Percentiles rank a stretch among this genome's conserved stretches.
Conservation (phyloP, 2,888 invertebrate species). For the Limnephilus auricula region DNA sequence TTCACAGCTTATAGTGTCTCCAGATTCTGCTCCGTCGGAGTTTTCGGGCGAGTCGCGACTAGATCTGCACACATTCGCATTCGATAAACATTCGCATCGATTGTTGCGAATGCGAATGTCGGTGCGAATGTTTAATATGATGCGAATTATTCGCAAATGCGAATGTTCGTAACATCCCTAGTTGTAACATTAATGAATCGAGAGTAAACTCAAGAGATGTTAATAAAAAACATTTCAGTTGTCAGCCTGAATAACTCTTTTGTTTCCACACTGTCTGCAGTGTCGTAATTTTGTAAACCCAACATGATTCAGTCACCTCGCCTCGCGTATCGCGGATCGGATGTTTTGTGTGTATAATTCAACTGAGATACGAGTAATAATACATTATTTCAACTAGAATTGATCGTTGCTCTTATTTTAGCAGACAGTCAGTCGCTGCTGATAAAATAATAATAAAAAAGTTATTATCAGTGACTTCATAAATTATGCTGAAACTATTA, state of each 20-base stretch:
- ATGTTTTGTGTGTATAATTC: neutral
- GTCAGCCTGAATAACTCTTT: no score
- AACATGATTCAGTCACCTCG: neutral
- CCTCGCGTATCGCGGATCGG: neutral
- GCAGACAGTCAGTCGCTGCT: neutral
- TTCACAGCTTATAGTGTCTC: no score
- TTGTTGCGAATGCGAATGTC: no score
- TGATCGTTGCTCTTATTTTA: neutral
- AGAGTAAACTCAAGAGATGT: neutral
- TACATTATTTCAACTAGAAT: neutral
- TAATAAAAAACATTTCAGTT: no score
- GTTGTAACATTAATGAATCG: neutral
- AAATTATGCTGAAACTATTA: neutral
- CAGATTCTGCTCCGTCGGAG: no score
- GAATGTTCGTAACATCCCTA: no score
- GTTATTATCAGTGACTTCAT: neutral
- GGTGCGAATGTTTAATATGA: no score
- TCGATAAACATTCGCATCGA: no score
- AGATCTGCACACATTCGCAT: no score
- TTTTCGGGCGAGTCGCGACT: no score
- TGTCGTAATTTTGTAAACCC: neutral
- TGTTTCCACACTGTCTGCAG: no score
- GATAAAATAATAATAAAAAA: neutral
- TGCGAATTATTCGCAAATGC: no score
- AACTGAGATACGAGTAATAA: neutral